Evolutionary conservation across 2,888 invertebrate genomes (phyloP), one percentile per base, ranked within the genome.

Genomic region (Bembecia ichneumoniformis): DNA sequence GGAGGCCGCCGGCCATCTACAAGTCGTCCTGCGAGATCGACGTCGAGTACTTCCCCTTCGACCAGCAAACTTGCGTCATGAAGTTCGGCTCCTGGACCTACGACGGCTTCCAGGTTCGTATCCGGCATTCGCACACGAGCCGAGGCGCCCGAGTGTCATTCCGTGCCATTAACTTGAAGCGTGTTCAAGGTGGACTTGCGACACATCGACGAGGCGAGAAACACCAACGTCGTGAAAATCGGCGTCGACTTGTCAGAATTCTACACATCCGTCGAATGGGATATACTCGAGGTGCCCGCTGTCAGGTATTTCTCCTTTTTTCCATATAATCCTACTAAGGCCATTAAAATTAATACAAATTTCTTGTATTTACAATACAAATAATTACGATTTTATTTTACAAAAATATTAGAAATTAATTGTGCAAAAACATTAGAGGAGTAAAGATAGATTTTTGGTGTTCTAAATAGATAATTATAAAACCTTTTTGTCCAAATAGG

Each of bases 191-290:
- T 96, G 77, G 95, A 96, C 82, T 86, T 96, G 72, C 90, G 96
- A 64, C 96, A 96, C 77, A 95, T 96, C 90, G 96, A 96, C 81
- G 96, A 96, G 83, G 92, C 92, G 67, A 91, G 92, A 60, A 95
- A 95, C 66, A 95, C 95, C 74, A 95, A 95, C 80, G 90, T 95
- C 56, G 96, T 96, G 62, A 96, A 95, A 71, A 92, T 96, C 56
- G 98, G 98, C 54, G 97, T 99, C 57, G 98, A 99, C 84, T 91
- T 99, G 60, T 94, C 96, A 58, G 98, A 98, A 88, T 99, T 98
- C 89, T 99, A 99, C 89, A 96, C 95, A 83, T 97, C 96, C 59
- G 98, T 98, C 54, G 98, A 99, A 88, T 99, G 99, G 99, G 98
- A 99, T 87, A 97, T 99, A 70, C 90, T 99, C 57, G 96, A 96